Evolutionary conservation across 2,888 invertebrate species (phyloP).

Genomic region (Ceriagrion tenellum): DNA sequence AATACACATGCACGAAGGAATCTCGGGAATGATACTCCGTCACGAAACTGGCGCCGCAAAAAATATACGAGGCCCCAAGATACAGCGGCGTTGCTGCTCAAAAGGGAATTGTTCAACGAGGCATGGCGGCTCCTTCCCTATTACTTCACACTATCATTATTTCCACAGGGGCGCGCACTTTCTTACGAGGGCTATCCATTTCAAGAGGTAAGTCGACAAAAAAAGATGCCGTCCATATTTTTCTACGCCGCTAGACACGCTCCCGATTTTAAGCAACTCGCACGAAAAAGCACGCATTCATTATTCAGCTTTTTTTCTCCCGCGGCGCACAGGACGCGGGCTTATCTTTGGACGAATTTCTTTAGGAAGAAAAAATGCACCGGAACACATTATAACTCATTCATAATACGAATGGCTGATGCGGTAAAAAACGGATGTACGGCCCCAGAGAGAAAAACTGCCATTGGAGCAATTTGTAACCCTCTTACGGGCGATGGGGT

Average conservation of each 20-base stretch:
- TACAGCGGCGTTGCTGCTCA: too few relatives aligned
- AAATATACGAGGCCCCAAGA: neutral
- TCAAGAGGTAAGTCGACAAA: neutral
- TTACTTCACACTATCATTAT: slow-evolving; percentile 8
- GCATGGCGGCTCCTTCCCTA: neutral
- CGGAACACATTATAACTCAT: neutral
- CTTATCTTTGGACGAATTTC: neutral
- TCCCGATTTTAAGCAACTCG: neutral
- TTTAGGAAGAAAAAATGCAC: neutral
- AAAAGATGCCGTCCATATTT: neutral
- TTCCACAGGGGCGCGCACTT: neutral
- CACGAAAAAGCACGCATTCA: neutral
- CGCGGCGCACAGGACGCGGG: neutral
- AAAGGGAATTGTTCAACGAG: neutral
- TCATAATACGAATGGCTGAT: neutral
- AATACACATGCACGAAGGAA: too few relatives aligned
- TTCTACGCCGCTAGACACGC: neutral
- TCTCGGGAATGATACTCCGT: too few relatives aligned
- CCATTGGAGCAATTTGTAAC: neutral
- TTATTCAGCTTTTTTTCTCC: too few relatives aligned
- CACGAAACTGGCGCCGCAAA: neutral
- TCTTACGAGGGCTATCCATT: neutral
- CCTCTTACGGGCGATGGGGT: neutral
- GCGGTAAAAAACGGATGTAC: neutral
- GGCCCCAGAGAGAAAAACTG: neutral